Evolutionary conservation across 2,888 invertebrate species (phyloP), one percentile per base, ranked within the genome.

Genomic region (Eupithecia pulchellata): DNA sequence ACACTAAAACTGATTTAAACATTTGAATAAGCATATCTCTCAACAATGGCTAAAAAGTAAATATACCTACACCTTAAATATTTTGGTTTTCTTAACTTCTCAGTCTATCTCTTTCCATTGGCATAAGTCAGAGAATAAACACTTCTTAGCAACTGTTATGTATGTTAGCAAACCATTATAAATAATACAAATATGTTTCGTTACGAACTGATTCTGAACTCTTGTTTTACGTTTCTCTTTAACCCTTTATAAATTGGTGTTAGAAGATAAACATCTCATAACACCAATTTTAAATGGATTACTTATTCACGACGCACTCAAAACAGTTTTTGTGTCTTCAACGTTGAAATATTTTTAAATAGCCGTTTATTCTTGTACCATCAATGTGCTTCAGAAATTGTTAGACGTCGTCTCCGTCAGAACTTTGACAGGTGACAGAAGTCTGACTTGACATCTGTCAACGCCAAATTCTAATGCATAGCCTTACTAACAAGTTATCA

Each of bases 401-500:
- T 39, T 25, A 39, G 34, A 62, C 36, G 17, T 42, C 27, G 20
- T 57, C 20, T 52, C 29, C 8, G 29, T 17, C 57, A 52, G 25
- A 52, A 60, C 13, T 30, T 20, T 30, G n/a, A n/a, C 58, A 60
- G 30, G 29, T 30, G 58, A n/a, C 63, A 68, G 25, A n/a, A 63
- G 11, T 27, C 13, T 68, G 64, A 42, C 64, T 52, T 14, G 42
- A n/a, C 30, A 58, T 29, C 29, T 61, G 55, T 55, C 36, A 65
- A 62, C 71, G 32, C 55, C 47, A 34, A 20, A 20, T 61, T 72
- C 29, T 61, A 73, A 72, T 47, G 67, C 34, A 34, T 42, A 55
- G 34, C n/a, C 60, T 60, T 25, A 60, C 74, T 81, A 77, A 79
- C 75, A 81, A 83, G 82, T 84, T 82, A 82, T 75, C 73, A 20